Evolutionary conservation across 2,113 vertebrate genomes (phyloP).

Genomic region (Epinephelus cyanopodus): DNA sequence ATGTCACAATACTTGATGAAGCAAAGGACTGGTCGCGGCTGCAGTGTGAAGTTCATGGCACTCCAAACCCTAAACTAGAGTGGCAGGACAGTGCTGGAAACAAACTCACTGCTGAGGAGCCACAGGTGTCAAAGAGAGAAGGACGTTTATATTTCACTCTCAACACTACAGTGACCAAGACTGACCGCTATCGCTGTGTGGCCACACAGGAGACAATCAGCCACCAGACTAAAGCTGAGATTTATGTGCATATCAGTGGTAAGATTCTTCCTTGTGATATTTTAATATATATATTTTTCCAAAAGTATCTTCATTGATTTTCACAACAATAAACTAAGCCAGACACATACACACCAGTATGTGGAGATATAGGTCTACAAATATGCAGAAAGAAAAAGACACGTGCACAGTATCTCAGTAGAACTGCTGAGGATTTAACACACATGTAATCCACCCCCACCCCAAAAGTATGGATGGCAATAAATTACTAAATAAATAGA

Average conservation of each 20-base stretch:
- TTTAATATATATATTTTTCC: too few species aligned
- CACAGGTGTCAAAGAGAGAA: neutral
- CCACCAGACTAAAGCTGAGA: neutral
- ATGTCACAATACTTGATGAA: fast-evolving
- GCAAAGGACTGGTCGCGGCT: fast-evolving
- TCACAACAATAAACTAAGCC: too few species aligned
- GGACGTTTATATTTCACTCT: neutral
- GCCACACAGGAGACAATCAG: neutral
- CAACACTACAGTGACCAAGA: neutral
- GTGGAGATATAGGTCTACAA: too few species aligned
- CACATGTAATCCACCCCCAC: too few species aligned
- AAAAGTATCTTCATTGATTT: too few species aligned
- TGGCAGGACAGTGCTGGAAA: constrained; percentile 12
- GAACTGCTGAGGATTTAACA: too few species aligned
- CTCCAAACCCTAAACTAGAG: neutral
- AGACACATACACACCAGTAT: too few species aligned
- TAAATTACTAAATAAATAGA: too few species aligned
- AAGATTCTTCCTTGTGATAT: too few species aligned
- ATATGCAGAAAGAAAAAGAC: too few species aligned
- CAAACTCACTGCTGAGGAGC: neutral
- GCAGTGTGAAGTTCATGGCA: neutral
- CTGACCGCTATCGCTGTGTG: neutral
- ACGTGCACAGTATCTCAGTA: too few species aligned
- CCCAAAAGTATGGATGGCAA: too few species aligned
- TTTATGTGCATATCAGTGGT: fast-evolving